Evolutionary conservation across 23 tunicate genomes (phyloP).

Genomic region (Halocynthia aurantium): DNA sequence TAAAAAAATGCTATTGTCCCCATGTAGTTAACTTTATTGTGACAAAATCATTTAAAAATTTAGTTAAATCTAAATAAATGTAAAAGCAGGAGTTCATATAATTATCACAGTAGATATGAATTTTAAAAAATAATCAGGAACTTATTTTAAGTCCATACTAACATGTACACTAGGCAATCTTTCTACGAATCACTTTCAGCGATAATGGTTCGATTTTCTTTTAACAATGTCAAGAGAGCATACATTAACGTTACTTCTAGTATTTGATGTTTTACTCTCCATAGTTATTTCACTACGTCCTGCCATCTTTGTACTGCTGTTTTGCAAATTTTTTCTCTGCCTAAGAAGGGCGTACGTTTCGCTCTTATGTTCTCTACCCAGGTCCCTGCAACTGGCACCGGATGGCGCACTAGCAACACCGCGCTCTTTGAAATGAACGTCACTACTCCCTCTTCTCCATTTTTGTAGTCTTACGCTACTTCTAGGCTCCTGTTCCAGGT

Average conservation of each 20-base stretch:
- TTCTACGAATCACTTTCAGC: no score
- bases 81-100: no score
- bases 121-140: no score
- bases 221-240: constrained; percentile 15
- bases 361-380: neutral
- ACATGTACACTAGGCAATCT: no score
- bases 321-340: neutral
- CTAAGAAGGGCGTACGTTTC: neutral
- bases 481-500: neutral
- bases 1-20: no score
- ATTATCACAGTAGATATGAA: no score
- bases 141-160: no score
- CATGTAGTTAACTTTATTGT: no score
- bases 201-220: constrained; percentile 1
- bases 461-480: no score
- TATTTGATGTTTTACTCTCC: neutral
- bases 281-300: neutral
- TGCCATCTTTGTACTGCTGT: neutral
- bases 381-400: neutral
- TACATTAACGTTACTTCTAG: constrained; percentile 10
- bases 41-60: no score
- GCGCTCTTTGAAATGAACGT: neutral
- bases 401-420: neutral
- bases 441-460: no score
- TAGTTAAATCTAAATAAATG: no score